Conservation (phyloP, 2,888 invertebrate species). For the Emmelina monodactyla region DNA sequence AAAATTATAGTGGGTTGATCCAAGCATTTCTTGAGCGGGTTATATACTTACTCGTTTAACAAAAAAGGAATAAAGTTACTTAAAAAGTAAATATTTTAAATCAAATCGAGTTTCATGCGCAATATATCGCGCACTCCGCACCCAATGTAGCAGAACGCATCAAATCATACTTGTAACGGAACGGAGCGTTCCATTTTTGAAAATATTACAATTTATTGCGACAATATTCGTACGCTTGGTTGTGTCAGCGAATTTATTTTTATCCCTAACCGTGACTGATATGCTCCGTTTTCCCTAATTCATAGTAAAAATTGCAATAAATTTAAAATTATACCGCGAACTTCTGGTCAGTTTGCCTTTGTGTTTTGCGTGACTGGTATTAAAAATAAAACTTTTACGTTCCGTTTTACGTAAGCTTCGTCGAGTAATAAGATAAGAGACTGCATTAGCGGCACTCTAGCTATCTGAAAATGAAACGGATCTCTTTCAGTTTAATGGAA, state of each 20-base stretch:
- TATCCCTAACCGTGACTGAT: constrained; percentile 33
- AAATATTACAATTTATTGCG: constrained; percentile 47
- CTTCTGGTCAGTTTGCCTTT: neutral
- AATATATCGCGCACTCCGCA: constrained; percentile 40
- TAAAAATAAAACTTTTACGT: neutral
- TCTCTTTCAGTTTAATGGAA: constrained; percentile 55
- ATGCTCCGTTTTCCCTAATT: constrained; percentile 18
- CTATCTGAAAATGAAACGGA: constrained; percentile 47
- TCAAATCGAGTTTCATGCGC: constrained; percentile 37
- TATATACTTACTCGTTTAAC: no score
- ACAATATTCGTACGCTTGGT: constrained; percentile 28
- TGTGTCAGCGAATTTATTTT: constrained; percentile 28
- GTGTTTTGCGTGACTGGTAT: neutral
- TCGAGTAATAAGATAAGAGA: constrained; percentile 33
- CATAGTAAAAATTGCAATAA: constrained; percentile 17
- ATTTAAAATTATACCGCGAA: constrained; percentile 7
- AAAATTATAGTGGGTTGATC: no score
- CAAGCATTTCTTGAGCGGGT: no score
- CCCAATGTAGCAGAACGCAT: constrained; percentile 56
- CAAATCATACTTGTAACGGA: constrained; percentile 29
- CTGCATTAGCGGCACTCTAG: constrained; percentile 34
- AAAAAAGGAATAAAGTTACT: no score
- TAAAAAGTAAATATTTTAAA: no score
- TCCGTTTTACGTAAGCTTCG: neutral
- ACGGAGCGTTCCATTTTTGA: constrained; percentile 37